A percentile compares a stretch with the other conserved stretches of the same genome.
Conservation (phyloP, 2,797 vertebrate genomes). For the Brachymystax lenok region DNA sequence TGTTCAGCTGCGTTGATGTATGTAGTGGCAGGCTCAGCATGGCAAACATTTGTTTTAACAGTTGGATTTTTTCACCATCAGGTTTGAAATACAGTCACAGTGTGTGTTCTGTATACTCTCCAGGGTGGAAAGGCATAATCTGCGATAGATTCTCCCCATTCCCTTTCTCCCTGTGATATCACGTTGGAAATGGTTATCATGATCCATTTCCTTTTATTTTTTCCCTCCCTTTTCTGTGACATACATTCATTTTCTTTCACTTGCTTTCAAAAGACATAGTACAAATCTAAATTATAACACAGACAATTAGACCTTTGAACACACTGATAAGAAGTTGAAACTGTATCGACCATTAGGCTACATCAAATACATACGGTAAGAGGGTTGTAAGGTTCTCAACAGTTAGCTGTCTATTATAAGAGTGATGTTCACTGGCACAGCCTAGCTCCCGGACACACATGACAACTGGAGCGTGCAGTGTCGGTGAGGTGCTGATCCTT, state of each 20-base stretch:
- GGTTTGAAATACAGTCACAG: conserved; percentile 62
- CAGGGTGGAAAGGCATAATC: conserved; percentile 52
- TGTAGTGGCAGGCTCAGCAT: conserved; percentile 47
- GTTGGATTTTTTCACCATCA: conserved; percentile 44
- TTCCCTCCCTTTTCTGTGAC: background rate
- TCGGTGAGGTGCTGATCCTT: too few relatives aligned
- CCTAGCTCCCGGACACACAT: too few relatives aligned
- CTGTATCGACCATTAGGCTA: background rate
- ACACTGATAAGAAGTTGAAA: background rate
- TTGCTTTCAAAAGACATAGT: too few relatives aligned
- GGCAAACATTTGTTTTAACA: conserved; percentile 64
- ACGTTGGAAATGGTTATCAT: conserved; percentile 57
- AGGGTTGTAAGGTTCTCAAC: background rate
- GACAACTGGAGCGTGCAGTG: too few relatives aligned
- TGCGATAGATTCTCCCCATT: conserved; percentile 46
- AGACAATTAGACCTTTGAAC: too few relatives aligned
- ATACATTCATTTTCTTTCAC: too few relatives aligned
- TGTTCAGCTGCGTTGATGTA: conserved; percentile 43
- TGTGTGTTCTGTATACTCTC: conserved; percentile 46
- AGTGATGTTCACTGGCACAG: too few relatives aligned
- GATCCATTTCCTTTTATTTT: too few relatives aligned
- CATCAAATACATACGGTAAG: background rate
- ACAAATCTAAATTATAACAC: too few relatives aligned
- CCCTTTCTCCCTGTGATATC: conserved; percentile 51
- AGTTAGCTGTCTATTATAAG: too few relatives aligned